Evolutionary conservation across 2,113 vertebrate genomes (phyloP), one percentile per base, ranked within the genome.

Genomic region (Forbesichthys papilliferus): DNA sequence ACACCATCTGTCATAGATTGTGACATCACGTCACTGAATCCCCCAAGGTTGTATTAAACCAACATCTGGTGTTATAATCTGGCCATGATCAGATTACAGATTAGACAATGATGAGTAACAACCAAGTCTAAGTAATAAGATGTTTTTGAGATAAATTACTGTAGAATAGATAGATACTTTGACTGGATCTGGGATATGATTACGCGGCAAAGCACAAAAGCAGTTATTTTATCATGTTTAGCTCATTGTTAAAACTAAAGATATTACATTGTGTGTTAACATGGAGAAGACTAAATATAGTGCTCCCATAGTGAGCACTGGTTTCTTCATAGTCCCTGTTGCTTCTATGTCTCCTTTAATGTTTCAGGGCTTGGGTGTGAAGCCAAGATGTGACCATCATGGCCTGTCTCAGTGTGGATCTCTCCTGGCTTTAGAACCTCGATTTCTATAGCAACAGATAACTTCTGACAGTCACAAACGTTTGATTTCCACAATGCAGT

Each of bases 321-420:
- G 47, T 49, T 56, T 75, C 58, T 68, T 65, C 11, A 4, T 65
- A 65, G 48, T 79, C 48, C 20, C 68, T 68, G 74, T 85, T 92
- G 80, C 84, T 69, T 71, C 14, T 81, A 51, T 83, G 57, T 87
- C 57, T 91, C 52, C 72, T 82, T 91, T 91, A 64, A 84, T 90
- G 82, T 93, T 93, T 71, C 89, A 93, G 93, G 87, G 75, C 64
- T 87, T 18, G 56, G 86, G 86, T 86, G 61, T 73, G 62, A 73
- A 73, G 83, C 82, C 87, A 93, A 78, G 74, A 93, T 93, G 89
- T 93, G 89, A 93, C 75, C 80, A 69, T 83, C 80, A 84, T 78
- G n/a, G 68, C 49, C 34, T 52, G 55, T 83, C 82, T 79, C 65
- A 66, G 72, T 82, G 86, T 79, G 85, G 86, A 88, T 82, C 68